Percentiles rank a stretch among this genome's conserved stretches.
Evolutionary conservation across 1,140 invertebrate genomes (phyloP).

Genomic region (Papilio xuthus): DNA sequence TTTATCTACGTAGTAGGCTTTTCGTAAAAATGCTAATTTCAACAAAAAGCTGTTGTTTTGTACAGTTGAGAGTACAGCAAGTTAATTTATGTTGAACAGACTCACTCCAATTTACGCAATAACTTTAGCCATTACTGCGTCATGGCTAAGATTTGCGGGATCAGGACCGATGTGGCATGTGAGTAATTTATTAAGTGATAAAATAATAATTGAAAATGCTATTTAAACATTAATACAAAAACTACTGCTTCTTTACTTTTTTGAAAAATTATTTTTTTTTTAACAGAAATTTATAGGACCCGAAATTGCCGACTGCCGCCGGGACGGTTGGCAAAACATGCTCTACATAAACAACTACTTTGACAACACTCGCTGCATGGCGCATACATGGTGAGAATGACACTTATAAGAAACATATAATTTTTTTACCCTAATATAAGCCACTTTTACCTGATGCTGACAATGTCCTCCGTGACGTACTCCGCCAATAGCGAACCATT

Average conservation of each 20-base stretch:
- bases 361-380: background rate
- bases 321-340: conserved; percentile 11
- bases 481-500: too few species aligned
- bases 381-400: conserved; percentile 13
- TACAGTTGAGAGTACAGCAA: background rate
- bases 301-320: background rate
- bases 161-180: conserved; percentile 58
- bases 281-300: conserved; percentile 39
- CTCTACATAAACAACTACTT: conserved; percentile 18
- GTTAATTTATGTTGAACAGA: conserved; percentile 42
- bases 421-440: too few species aligned
- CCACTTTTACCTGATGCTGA: too few species aligned
- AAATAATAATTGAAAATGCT: background rate
- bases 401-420: background rate
- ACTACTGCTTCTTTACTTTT: background rate
- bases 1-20: background rate
- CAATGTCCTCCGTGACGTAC: too few species aligned
- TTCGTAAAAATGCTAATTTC: too few species aligned
- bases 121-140: conserved; percentile 51
- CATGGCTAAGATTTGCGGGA: conserved; percentile 53
- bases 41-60: background rate
- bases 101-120: conserved; percentile 57
- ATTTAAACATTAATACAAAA: too few species aligned
- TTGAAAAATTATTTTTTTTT: too few species aligned
- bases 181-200: background rate